phyloP scores from a whole-genome alignment of 2,797 vertebrate species.

The Notolepis coatsorum region DNA sequence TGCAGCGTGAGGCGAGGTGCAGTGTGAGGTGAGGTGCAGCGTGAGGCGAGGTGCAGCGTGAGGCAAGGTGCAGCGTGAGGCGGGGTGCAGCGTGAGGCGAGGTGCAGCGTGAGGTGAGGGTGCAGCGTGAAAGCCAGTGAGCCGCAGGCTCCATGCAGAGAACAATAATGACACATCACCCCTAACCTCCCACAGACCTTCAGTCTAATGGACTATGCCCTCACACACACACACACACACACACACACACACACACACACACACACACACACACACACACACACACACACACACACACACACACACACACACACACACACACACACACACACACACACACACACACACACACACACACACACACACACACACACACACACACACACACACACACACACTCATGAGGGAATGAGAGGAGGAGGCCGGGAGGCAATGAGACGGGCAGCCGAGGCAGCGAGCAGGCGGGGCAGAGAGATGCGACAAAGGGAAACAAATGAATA shows the following conservation, averaged over 20 bases:
- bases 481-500: conserved; percentile 59
- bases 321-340: too few species aligned
- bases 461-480: conserved; percentile 6
- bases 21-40: too few species aligned
- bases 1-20: too few species aligned
- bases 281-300: too few species aligned
- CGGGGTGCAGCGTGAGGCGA: too few species aligned
- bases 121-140: conserved; percentile 37
- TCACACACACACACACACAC: conserved; percentile 31
- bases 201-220: conserved; percentile 60
- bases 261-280: too few species aligned
- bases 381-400: conserved; percentile 19
- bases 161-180: conserved; percentile 65
- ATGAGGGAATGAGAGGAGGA: conserved; percentile 16
- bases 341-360: too few species aligned
- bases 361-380: conserved; percentile 2
- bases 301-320: too few species aligned
- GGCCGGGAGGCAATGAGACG: conserved; percentile 43
- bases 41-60: too few species aligned
- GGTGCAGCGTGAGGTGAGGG: conserved; percentile 6
- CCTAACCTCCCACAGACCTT: conserved; percentile 52
- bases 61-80: too few species aligned
- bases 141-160: conserved; percentile 28
- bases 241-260: too few species aligned
- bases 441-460: conserved; percentile 8